Evolutionary conservation across 2,797 vertebrate species (phyloP).

Genomic region (Trachops cirrhosus): DNA sequence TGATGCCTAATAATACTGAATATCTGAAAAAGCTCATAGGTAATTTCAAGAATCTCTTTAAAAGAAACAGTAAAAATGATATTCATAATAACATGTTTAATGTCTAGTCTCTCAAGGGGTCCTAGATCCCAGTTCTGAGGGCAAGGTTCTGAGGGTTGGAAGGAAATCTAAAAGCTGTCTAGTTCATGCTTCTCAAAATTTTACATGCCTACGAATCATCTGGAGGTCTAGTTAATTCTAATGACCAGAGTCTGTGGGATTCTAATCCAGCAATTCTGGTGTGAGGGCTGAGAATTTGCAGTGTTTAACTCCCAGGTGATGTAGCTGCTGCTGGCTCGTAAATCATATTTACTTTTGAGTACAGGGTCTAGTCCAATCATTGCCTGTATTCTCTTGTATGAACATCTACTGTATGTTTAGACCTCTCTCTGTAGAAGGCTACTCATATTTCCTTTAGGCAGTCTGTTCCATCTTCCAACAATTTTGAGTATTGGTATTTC

Average conservation of each 20-base stretch:
- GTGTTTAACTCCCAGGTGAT: neutral
- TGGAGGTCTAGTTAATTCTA: neutral
- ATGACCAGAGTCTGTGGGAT: neutral
- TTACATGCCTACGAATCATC: neutral
- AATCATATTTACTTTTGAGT: neutral
- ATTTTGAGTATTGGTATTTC: neutral
- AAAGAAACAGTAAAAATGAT: neutral
- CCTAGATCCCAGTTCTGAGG: neutral
- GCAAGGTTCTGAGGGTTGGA: neutral
- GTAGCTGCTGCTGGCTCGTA: neutral
- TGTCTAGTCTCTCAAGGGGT: neutral
- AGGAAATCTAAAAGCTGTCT: constrained; percentile 29
- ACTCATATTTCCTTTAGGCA: neutral
- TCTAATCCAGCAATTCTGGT: neutral
- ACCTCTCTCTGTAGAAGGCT: neutral
- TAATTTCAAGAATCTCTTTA: neutral
- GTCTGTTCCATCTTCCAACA: neutral
- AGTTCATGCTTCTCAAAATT: neutral
- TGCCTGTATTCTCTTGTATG: neutral
- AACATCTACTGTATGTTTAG: neutral
- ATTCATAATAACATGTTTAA: neutral
- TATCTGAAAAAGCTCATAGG: neutral
- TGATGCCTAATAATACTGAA: neutral
- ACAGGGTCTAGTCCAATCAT: neutral
- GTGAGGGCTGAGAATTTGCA: neutral